Evolutionary conservation across 2,113 vertebrate species (phyloP).

Genomic region (Halichoeres trimaculatus): DNA sequence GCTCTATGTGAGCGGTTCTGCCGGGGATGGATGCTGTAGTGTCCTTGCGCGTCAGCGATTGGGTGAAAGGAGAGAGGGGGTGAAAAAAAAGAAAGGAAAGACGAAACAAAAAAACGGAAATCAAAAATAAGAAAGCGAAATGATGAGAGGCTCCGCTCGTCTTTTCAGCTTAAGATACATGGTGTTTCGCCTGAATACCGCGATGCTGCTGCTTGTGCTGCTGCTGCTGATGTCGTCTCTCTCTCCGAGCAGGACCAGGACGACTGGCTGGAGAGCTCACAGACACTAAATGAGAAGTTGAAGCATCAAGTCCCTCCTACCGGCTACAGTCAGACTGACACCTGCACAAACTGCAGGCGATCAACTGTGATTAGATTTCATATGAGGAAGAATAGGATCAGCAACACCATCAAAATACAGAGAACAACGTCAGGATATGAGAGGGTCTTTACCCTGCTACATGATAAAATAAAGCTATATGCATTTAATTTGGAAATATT

Average conservation of each 20-base stretch:
- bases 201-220: constrained; percentile 16
- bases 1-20: constrained; percentile 77
- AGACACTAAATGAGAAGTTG: constrained; percentile 81
- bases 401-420: not conserved
- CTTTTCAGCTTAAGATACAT: constrained; percentile 76
- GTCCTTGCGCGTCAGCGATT: constrained; percentile 77
- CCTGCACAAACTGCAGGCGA: constrained; percentile 85
- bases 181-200: constrained; percentile 65
- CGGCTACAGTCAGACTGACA: constrained; percentile 92
- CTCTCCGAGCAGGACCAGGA: constrained; percentile 84
- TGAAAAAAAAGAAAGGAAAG: constrained; percentile 29
- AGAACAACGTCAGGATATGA: not conserved
- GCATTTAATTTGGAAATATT: no score
- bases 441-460: rapidly evolving
- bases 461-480: not conserved
- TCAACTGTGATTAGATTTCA: constrained; percentile 39
- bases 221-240: constrained; percentile 53
- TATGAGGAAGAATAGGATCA: not conserved
- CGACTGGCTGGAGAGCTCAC: constrained; percentile 83
- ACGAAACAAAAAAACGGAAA: constrained; percentile 59
- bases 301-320: constrained; percentile 97
- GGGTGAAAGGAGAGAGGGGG: constrained; percentile 36
- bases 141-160: constrained; percentile 64
- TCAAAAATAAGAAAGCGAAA: constrained; percentile 67
- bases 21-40: constrained; percentile 73